Percentiles rank a stretch among this genome's conserved stretches.
phyloP scores from a whole-genome alignment of 2,797 vertebrate genomes.

The Holocentrus rufus region DNA sequence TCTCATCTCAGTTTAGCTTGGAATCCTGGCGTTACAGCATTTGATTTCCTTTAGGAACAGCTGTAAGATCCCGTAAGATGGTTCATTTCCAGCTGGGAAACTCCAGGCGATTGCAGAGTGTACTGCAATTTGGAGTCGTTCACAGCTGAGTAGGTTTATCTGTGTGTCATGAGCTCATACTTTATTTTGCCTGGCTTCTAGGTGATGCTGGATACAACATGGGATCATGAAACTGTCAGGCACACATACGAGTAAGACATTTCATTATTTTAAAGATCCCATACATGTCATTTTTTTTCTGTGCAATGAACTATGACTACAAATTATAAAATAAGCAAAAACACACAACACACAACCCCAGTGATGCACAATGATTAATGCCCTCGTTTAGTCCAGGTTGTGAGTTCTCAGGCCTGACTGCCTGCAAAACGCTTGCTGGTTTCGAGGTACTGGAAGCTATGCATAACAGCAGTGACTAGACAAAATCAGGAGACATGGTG shows the following conservation, averaged over 20 bases:
- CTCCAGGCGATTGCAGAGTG: slow-evolving; percentile 55
- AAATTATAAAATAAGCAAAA: neutral
- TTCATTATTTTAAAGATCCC: neutral
- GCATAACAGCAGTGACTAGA: too few relatives aligned
- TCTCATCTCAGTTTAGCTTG: slow-evolving; percentile 36
- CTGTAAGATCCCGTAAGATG: slow-evolving; percentile 59
- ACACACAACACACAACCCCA: neutral
- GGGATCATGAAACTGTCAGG: slow-evolving; percentile 27
- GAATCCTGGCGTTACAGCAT: slow-evolving; percentile 33
- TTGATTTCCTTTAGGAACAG: slow-evolving; percentile 61
- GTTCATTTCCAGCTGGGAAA: slow-evolving; percentile 68
- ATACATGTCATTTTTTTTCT: neutral
- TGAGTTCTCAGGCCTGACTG: too few relatives aligned
- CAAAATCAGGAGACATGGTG: too few relatives aligned
- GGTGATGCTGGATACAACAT: slow-evolving; percentile 61
- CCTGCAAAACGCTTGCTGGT: too few relatives aligned
- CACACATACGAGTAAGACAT: slow-evolving; percentile 62
- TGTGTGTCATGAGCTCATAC: slow-evolving; percentile 17
- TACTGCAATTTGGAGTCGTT: slow-evolving; percentile 62
- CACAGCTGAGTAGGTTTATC: slow-evolving; percentile 53
- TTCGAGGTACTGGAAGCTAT: too few relatives aligned
- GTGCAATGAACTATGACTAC: slow-evolving; percentile 1
- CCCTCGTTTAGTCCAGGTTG: neutral
- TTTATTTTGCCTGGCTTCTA: slow-evolving; percentile 65
- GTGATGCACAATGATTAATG: too few relatives aligned